Percentiles rank a stretch among this genome's conserved stretches.
These are phyloP conservation scores for Xenops minutus DNA, from an alignment of 2,797 vertebrate species.

Conservation along the genomic window DNA sequence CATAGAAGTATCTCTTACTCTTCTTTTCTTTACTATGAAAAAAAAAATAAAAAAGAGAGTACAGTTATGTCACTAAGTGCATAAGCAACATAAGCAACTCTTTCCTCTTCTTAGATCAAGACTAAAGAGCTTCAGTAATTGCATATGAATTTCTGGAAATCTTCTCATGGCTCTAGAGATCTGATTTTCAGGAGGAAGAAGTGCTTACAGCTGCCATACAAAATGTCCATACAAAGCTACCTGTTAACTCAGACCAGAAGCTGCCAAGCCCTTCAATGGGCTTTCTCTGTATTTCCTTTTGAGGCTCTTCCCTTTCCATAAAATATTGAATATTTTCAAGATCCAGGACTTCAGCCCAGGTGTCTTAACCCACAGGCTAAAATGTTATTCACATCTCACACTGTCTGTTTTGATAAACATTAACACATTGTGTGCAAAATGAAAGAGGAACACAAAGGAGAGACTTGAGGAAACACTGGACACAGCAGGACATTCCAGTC, in stretches of 20 bases:
- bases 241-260: not conserved
- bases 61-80: not conserved
- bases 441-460: not conserved
- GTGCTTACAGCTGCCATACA: not conserved
- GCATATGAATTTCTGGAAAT: not conserved
- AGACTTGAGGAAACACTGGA: not conserved
- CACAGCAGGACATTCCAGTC: not conserved
- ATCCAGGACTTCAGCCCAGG: not conserved
- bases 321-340: not conserved
- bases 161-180: not conserved
- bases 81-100: not conserved
- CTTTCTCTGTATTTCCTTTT: not conserved
- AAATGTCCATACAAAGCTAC: not conserved
- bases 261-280: not conserved
- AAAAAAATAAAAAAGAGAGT: not conserved
- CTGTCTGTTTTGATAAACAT: not conserved
- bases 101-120: not conserved
- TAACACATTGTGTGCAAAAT: not conserved
- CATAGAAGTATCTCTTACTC: not conserved
- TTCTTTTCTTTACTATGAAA: not conserved
- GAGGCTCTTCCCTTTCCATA: not conserved
- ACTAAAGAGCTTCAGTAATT: not conserved
- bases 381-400: not conserved
- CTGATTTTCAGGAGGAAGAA: not conserved
- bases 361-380: not conserved